Evolutionary conservation across 1,140 invertebrate genomes (phyloP).

Genomic region (Ips typographus): DNA sequence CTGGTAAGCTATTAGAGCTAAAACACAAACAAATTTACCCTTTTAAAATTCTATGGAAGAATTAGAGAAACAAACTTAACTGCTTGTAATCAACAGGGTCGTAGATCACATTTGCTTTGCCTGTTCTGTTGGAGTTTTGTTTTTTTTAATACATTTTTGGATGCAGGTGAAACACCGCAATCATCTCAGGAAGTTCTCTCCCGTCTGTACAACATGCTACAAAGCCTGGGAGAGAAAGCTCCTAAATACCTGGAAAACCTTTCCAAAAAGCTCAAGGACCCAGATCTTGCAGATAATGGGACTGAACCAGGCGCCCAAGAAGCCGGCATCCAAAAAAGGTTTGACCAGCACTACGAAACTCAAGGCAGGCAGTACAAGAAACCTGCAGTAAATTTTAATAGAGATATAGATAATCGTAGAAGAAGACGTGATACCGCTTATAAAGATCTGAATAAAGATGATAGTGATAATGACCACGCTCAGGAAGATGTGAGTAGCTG

Average conservation of each 20-base stretch:
- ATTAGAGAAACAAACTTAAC: no score
- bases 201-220: conserved; percentile 59
- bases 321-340: conserved; percentile 10
- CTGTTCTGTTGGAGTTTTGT: no score
- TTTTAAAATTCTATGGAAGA: no score
- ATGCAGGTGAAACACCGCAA: not conserved
- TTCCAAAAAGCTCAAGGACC: conserved; percentile 49
- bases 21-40: no score
- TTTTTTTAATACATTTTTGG: not conserved
- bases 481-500: conserved; percentile 59
- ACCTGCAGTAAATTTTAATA: conserved; percentile 43
- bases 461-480: conserved; percentile 61
- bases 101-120: no score
- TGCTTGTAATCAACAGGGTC: no score
- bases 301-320: not conserved
- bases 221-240: conserved; percentile 58
- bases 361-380: conserved; percentile 47
- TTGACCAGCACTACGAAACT: conserved; percentile 35
- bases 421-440: conserved; percentile 49
- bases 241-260: conserved; percentile 56
- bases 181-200: conserved; percentile 60
- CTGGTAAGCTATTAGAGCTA: conserved; percentile 13
- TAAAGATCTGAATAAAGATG: conserved; percentile 57
- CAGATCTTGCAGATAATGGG: not conserved
- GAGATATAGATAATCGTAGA: conserved; percentile 44